These are phyloP conservation scores for Drosophila borborema DNA, from an alignment of 2,888 invertebrate species.

Conservation along the genomic window DNA sequence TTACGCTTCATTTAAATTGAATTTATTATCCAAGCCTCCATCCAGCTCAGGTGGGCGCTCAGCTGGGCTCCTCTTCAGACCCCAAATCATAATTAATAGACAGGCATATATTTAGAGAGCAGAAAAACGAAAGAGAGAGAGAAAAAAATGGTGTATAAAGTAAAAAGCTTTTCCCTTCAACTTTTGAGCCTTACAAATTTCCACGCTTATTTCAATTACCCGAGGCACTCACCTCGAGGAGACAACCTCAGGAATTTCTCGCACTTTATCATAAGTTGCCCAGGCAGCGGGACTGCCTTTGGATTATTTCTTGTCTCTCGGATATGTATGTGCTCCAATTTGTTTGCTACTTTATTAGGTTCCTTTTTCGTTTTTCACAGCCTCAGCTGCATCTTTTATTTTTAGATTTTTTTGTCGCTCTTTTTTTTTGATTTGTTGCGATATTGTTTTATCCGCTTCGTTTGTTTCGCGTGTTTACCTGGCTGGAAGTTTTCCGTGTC, in stretches of 20 bases:
- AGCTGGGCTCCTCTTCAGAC: slow-evolving; percentile 36
- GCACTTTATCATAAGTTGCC: slow-evolving; percentile 72
- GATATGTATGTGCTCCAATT: slow-evolving; percentile 78
- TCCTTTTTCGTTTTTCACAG: slow-evolving; percentile 27
- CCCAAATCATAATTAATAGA: slow-evolving; percentile 76
- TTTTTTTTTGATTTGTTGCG: slow-evolving; percentile 15
- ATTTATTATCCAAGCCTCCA: slow-evolving; percentile 68
- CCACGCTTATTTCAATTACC: slow-evolving; percentile 79
- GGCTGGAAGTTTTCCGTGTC: slow-evolving; percentile 45
- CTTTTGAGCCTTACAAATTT: slow-evolving; percentile 71
- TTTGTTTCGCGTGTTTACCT: slow-evolving; percentile 68
- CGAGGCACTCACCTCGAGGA: slow-evolving; percentile 36
- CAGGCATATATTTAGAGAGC: slow-evolving; percentile 59
- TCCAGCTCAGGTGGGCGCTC: slow-evolving; percentile 58
- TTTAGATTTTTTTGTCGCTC: background rate
- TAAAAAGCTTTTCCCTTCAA: slow-evolving; percentile 53
- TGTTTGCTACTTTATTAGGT: slow-evolving; percentile 75
- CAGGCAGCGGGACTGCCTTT: slow-evolving; percentile 27
- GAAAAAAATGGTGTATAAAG: slow-evolving; percentile 4
- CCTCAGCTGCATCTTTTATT: slow-evolving; percentile 47
- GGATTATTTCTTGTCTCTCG: slow-evolving; percentile 62
- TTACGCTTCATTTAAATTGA: slow-evolving; percentile 82
- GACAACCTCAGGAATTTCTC: slow-evolving; percentile 66
- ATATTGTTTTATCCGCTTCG: slow-evolving; percentile 73
- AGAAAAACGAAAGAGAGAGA: background rate